phyloP scores from a whole-genome alignment of 2,113 vertebrate species.

The Aythya baeri region DNA sequence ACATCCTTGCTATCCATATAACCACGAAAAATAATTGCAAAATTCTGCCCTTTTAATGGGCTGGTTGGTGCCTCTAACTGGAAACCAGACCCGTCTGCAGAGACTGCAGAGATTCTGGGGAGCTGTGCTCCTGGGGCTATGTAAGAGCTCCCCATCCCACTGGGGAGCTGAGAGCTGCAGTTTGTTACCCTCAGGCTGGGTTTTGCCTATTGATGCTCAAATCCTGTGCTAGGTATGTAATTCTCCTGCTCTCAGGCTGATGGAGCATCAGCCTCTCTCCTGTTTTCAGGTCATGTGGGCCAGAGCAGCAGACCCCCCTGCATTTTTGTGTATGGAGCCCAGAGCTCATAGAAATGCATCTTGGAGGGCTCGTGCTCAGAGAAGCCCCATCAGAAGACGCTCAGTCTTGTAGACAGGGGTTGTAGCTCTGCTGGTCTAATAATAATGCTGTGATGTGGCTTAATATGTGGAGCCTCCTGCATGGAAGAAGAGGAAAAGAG shows the following conservation, averaged over 20 bases:
- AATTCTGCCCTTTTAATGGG: not conserved
- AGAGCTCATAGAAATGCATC: not conserved
- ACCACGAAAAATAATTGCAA: fast-evolving
- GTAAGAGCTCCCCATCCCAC: not conserved
- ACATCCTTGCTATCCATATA: not conserved
- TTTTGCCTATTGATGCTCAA: not conserved
- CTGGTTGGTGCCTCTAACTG: not conserved
- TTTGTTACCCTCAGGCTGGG: not conserved
- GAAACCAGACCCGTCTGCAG: not conserved
- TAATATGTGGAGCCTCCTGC: not conserved
- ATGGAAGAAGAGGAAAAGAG: not conserved
- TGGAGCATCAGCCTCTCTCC: not conserved
- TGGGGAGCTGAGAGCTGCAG: not conserved
- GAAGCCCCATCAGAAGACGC: not conserved
- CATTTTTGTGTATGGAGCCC: not conserved
- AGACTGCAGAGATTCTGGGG: not conserved
- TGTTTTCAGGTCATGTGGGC: not conserved
- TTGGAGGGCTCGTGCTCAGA: not conserved
- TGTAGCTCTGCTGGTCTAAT: not conserved
- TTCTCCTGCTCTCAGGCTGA: not conserved
- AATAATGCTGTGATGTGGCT: not conserved
- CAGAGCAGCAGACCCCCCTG: not conserved
- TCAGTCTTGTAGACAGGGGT: not conserved
- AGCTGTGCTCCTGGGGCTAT: fast-evolving
- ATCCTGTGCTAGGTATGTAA: fast-evolving